Conservation (phyloP, 2,888 invertebrate genomes). For the Heliconius ethilla region DNA sequence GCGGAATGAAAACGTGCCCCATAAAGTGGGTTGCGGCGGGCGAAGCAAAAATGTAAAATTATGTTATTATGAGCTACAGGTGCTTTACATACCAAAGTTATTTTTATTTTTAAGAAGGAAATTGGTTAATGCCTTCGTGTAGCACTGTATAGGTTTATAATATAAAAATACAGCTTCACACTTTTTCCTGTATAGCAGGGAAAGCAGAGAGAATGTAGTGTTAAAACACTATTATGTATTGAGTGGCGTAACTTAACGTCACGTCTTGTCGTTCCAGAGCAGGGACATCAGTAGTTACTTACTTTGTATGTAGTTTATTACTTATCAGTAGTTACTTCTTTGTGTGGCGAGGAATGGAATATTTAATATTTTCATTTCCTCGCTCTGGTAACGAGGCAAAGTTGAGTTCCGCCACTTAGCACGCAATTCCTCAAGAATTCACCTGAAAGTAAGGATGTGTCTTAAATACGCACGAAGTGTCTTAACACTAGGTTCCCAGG, state of each 20-base stretch:
- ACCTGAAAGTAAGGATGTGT: neutral
- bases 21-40: constrained; percentile 32
- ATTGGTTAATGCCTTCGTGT: neutral
- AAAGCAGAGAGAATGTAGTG: neutral
- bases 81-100: constrained; percentile 38
- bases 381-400: neutral
- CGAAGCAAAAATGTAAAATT: constrained; percentile 37
- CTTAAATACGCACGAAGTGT: neutral
- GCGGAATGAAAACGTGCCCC: constrained; percentile 37
- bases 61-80: constrained; percentile 41
- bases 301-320: no score
- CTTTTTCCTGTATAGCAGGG: no score
- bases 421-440: neutral
- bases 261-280: neutral
- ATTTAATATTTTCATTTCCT: neutral
- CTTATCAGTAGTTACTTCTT: no score
- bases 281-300: neutral
- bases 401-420: neutral
- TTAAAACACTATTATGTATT: neutral
- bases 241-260: neutral
- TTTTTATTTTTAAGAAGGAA: constrained; percentile 31
- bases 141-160: no score
- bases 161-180: no score
- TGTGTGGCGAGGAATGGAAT: neutral
- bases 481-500: neutral